Evolutionary conservation across 2,888 invertebrate species (phyloP).

Genomic region (Drosophila meridiana): DNA sequence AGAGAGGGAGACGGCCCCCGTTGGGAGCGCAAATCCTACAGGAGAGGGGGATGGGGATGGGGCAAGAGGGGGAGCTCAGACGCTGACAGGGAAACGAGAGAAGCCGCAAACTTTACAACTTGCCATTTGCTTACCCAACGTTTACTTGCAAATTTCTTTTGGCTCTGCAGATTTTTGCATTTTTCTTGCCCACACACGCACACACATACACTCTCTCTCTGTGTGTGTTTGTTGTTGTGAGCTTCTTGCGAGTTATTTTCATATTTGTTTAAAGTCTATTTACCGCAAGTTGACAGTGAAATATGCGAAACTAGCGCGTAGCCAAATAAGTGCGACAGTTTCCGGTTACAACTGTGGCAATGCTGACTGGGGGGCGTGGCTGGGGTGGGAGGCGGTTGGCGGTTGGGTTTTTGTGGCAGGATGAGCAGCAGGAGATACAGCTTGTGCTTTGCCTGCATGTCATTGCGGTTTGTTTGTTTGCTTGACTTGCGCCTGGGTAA

Average conservation of each 20-base stretch:
- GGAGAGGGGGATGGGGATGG: background rate
- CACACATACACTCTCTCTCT: conserved; percentile 27
- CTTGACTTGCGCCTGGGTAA: conserved; percentile 78
- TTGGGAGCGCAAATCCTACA: conserved; percentile 22
- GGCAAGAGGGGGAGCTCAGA: conserved; percentile 4
- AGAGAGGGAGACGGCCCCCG: conserved; percentile 7
- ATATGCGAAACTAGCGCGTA: conserved; percentile 80
- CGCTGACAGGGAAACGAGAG: conserved; percentile 54
- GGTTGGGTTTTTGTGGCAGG: conserved; percentile 26
- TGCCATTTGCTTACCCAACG: conserved; percentile 74
- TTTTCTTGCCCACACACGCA: conserved; percentile 59
- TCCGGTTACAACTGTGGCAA: conserved; percentile 79
- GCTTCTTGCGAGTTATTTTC: conserved; percentile 74
- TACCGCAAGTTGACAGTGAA: conserved; percentile 80
- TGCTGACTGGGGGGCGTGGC: conserved; percentile 39
- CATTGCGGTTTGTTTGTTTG: conserved; percentile 79
- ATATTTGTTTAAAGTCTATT: conserved; percentile 80
- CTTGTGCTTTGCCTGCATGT: conserved; percentile 68
- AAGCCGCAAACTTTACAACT: conserved; percentile 69
- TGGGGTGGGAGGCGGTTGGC: conserved; percentile 1
- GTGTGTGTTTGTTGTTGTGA: conserved; percentile 27
- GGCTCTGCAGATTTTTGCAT: conserved; percentile 61
- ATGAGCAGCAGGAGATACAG: conserved; percentile 50
- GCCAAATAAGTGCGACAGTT: conserved; percentile 80
- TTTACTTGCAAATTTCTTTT: conserved; percentile 75